Evolutionary conservation across 1,140 invertebrate species (phyloP), one percentile per base, ranked within the genome.

Genomic region (Bathynomus jamesi): DNA sequence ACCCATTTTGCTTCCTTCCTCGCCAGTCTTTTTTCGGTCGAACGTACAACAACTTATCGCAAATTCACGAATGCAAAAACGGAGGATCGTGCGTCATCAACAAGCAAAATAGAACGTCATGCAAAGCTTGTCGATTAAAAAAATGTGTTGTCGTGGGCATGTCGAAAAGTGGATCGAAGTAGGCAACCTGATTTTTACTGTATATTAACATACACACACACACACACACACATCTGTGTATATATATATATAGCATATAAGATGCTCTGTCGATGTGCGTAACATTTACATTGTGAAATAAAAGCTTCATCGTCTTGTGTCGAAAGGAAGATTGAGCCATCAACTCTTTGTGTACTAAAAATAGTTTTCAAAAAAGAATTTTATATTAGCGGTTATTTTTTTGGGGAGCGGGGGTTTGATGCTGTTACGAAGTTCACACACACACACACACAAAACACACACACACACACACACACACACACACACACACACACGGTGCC

Each of bases 111-210:
- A 87, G 95, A 72, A 97, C 95, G 10, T 91, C 94, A 4, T 97
- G 95, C 84, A 96, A 97, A 82, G 92, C 93, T 0, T 98, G 95
- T 80, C 87, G 95, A 17, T 86, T 96, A 78, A 85, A 91, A 77
- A 96, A 97, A 83, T 98, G 95, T 81, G 83, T 96, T 3, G 81
- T 91, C 78, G 93, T 95, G 46, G 95, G 95, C 61, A 98, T 98
- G 95, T 95, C 92, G 27, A 95, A 96, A 81, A 94, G 93, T 73
- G 93, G 93, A 63, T 76, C 75, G n/a, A 72, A n/a, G n/a, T n/a
- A n/a, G 21, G 46, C 28, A 27, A 60, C n/a, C 11, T 30, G 32
- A 5, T 32, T 30, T 67, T 3, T 25, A 32, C n/a, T n/a, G 5
- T 69, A 17, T 69, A 11, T 60, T 65, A 30, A 29, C 31, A 28